A percentile compares a stretch with the other conserved stretches of the same genome.
These are phyloP conservation scores for Eubasilissa splendida DNA, from an alignment of 2,888 invertebrate species.

Conservation along the genomic window DNA sequence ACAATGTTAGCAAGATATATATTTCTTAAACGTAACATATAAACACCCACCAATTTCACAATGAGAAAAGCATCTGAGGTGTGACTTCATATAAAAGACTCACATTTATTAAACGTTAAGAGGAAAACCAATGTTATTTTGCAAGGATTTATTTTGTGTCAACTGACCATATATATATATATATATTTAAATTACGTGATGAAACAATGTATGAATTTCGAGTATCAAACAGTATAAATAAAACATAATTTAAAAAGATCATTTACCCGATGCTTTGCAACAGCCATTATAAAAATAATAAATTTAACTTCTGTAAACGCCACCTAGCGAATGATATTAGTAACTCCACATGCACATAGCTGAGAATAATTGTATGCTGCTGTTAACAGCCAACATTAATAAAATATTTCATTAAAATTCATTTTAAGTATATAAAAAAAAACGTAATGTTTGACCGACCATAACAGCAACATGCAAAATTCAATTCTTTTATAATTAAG, in stretches of 20 bases:
- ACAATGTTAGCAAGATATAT: slow-evolving; percentile 16
- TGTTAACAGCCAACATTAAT: slow-evolving; percentile 6
- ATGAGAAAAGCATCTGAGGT: slow-evolving; percentile 12
- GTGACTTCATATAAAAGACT: neutral
- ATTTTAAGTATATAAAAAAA: neutral
- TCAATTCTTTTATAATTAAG: neutral
- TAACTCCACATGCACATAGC: slow-evolving; percentile 11
- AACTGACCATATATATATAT: too few relatives aligned
- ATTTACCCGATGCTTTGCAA: slow-evolving; percentile 14
- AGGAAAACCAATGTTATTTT: too few relatives aligned
- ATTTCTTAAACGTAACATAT: slow-evolving; percentile 34
- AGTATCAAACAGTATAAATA: neutral
- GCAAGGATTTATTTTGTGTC: too few relatives aligned
- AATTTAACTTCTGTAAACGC: slow-evolving; percentile 18
- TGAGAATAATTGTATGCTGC: slow-evolving; percentile 27
- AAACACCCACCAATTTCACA: slow-evolving; percentile 10
- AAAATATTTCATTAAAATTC: slow-evolving; percentile 3
- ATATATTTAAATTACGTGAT: too few relatives aligned
- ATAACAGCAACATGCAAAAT: slow-evolving; percentile 31
- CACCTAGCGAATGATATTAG: slow-evolving; percentile 3
- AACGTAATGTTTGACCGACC: neutral
- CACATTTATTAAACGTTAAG: neutral
- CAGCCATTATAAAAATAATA: neutral
- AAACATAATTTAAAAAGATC: slow-evolving; percentile 3
- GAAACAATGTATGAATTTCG: neutral